Evolutionary conservation across 1,140 invertebrate genomes (phyloP).

Genomic region (Manduca sexta): DNA sequence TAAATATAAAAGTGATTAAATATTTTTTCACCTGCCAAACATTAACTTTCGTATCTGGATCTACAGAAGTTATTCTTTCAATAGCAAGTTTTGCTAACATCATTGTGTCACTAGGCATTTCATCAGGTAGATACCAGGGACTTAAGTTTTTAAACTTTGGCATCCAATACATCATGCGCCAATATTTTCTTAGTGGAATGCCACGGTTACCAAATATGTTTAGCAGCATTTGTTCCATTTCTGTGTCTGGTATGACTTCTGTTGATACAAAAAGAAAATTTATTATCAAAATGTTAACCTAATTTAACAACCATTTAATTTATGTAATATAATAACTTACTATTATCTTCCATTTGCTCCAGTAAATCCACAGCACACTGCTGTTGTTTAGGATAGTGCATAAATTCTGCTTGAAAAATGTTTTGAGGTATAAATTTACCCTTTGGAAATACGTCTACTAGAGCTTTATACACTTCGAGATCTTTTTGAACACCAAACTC

Average conservation of each 20-base stretch:
- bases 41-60: constrained; percentile 81
- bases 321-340: too few species aligned
- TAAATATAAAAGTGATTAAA: constrained; percentile 2
- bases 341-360: constrained; percentile 92
- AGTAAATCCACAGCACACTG: constrained; percentile 90
- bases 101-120: constrained; percentile 81
- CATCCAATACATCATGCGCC: constrained; percentile 98
- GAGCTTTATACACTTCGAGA: constrained; percentile 91
- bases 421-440: constrained; percentile 89
- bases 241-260: constrained; percentile 93
- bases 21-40: constrained; percentile 77
- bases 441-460: constrained; percentile 95
- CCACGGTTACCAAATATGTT: constrained; percentile 89
- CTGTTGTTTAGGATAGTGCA: constrained; percentile 96
- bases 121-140: constrained; percentile 89
- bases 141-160: constrained; percentile 95
- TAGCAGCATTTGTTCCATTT: constrained; percentile 87
- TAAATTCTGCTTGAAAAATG: constrained; percentile 88
- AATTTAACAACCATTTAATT: too few species aligned
- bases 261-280: neutral
- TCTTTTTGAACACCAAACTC: constrained; percentile 93
- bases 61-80: constrained; percentile 89
- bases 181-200: constrained; percentile 87
- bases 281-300: neutral
- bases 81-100: constrained; percentile 92